Percentiles rank a stretch among this genome's conserved stretches.
These are phyloP conservation scores for Lymantria dispar DNA, from an alignment of 2,888 invertebrate genomes.

Conservation along the genomic window DNA sequence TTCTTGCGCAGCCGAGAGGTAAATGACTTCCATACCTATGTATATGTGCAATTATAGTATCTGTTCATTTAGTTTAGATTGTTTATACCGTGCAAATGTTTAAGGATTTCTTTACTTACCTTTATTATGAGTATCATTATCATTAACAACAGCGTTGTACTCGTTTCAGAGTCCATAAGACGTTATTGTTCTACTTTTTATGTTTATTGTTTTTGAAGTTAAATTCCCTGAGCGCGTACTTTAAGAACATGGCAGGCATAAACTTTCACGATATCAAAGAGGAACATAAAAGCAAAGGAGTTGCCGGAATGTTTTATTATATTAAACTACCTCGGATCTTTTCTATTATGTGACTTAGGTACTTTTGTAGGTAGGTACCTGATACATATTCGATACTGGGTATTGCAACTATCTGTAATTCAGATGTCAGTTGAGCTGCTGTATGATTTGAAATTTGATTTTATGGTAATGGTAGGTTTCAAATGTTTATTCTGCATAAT, in stretches of 20 bases:
- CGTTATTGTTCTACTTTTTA: constrained; percentile 35
- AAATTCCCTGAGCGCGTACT: constrained; percentile 18
- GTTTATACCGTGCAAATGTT: constrained; percentile 21
- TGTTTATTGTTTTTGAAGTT: constrained; percentile 31
- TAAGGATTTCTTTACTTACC: constrained; percentile 16
- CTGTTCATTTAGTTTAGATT: constrained; percentile 20
- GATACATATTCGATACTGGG: constrained; percentile 4
- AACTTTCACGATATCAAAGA: constrained; percentile 27
- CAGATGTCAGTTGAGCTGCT: too few species aligned
- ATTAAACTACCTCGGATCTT: constrained; percentile 5
- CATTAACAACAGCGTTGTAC: constrained; percentile 14
- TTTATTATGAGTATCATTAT: constrained; percentile 21
- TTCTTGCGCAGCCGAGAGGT: constrained; percentile 61
- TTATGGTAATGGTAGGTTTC: too few species aligned
- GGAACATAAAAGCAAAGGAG: constrained; percentile 18
- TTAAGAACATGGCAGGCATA: constrained; percentile 22
- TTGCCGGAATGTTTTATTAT: constrained; percentile 15
- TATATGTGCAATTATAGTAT: constrained; percentile 28
- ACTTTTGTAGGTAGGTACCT: constrained; percentile 1
- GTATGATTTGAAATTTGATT: too few species aligned
- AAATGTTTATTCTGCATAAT: too few species aligned
- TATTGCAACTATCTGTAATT: not conserved
- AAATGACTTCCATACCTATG: constrained; percentile 53
- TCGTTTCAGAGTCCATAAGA: constrained; percentile 28
- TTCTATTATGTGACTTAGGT: constrained; percentile 2